Base-by-base conservation (phyloP, 1,140 invertebrate genomes). In the Drosophila paulistorum region DNA sequence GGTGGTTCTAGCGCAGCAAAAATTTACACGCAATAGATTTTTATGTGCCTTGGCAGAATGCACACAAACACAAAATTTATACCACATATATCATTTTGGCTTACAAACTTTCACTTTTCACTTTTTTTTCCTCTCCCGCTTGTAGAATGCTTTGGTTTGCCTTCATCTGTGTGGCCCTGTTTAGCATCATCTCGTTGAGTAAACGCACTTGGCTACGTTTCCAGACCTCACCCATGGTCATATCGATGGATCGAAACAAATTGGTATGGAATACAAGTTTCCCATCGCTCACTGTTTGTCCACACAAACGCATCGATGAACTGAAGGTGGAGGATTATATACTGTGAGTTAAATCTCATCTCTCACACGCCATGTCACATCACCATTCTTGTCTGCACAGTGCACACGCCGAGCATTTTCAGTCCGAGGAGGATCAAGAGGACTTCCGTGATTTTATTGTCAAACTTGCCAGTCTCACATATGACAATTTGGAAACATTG, bases 231-330 rank as follows among this genome's bases (percentile, higher is more conserved):
- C 95, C 95, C 0, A 95, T 95, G 17, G 95, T 96, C 5, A 94
- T 96, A 37, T 95, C 95, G 2, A 95, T 96, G 94, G 95, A 96
- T 91, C 92, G 95, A 0, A 94, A 96, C 79, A 94, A 95, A 90
- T 94, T 94, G 73, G 93, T 94, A 0, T 96, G 95, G 95, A 95
- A 95, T 68, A 95, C 95, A 0, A 94, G 94, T 4, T 95, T 96
- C 75, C 95, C 95, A 0, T 93, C 94, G 11, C 26, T 94, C 39
- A 94, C 94, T 0, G 92, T 94, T 14, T 94, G 94, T 68, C 93
- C 93, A 0, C 92, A 93, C 17, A 92, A 91, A 10, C 93, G 93
- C 54, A 85, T 94, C 59, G 93, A 94, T 77, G 83, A 91, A 37
- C 81, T 80, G 7, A 94, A 94, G 82, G 77, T 94, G 11, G 90